Evolutionary conservation across 2,113 vertebrate genomes (phyloP).

Genomic region (Percopsis transmontana): DNA sequence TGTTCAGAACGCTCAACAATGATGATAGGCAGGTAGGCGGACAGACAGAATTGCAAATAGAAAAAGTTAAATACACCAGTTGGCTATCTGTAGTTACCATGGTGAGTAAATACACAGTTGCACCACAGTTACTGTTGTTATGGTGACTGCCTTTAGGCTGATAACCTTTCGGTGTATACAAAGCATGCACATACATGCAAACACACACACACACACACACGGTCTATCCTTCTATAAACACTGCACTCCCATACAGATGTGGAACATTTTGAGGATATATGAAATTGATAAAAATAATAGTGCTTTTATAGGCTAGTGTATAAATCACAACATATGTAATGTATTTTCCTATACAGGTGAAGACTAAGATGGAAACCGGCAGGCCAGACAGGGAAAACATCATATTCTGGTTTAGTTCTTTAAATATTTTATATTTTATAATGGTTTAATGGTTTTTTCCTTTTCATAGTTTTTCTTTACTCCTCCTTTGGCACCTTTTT

Average conservation of each 20-base stretch:
- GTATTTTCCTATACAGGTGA: no score
- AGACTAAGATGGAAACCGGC: no score
- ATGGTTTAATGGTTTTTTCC: no score
- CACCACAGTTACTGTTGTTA: constrained; percentile 49
- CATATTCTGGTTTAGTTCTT: no score
- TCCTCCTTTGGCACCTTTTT: no score
- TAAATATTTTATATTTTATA: no score
- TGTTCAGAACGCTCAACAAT: neutral
- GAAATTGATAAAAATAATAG: no score
- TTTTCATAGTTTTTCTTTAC: no score
- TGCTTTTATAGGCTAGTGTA: no score
- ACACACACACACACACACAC: constrained; percentile 8
- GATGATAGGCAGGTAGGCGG: neutral
- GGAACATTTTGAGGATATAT: no score
- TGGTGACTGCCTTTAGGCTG: constrained; percentile 36
- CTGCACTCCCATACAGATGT: neutral
- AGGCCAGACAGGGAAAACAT: no score
- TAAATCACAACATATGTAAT: no score
- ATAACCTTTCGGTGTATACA: constrained; percentile 21
- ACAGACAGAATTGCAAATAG: neutral
- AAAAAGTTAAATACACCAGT: neutral
- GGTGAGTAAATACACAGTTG: constrained; percentile 22
- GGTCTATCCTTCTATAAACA: neutral
- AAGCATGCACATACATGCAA: constrained; percentile 1
- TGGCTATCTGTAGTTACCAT: constrained; percentile 1